A percentile compares a stretch with the other conserved stretches of the same genome.
Evolutionary conservation across 2,797 vertebrate species (phyloP).

Genomic region (Sebastes matsubarae): DNA sequence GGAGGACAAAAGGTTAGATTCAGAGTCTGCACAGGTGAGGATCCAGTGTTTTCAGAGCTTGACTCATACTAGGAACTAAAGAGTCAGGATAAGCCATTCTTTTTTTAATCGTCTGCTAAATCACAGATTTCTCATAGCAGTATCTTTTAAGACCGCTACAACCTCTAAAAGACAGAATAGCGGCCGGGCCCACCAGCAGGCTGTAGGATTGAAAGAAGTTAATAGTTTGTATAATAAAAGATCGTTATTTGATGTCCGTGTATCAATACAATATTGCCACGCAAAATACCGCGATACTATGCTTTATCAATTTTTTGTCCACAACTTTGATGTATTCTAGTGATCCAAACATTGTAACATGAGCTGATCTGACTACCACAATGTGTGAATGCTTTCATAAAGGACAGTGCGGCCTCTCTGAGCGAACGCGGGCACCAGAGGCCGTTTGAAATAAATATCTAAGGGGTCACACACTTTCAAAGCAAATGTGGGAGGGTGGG

Average conservation of each 20-base stretch:
- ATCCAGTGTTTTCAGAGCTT: not conserved
- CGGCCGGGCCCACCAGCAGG: too few species aligned
- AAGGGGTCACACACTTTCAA: slow-evolving; percentile 65
- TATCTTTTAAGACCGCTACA: too few species aligned
- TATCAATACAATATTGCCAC: too few species aligned
- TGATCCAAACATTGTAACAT: not conserved
- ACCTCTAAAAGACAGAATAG: too few species aligned
- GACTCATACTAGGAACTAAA: not conserved
- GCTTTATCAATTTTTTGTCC: too few species aligned
- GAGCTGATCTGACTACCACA: slow-evolving; percentile 9
- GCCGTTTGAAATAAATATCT: slow-evolving; percentile 66
- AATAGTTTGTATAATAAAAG: too few species aligned
- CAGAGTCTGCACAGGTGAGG: not conserved
- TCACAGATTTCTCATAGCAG: not conserved
- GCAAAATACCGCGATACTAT: too few species aligned
- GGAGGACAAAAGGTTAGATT: not conserved
- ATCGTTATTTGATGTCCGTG: too few species aligned
- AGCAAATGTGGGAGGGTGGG: slow-evolving; percentile 2
- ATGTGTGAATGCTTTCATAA: slow-evolving; percentile 19
- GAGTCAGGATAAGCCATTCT: not conserved
- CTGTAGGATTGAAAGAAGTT: too few species aligned
- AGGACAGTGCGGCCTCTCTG: not conserved
- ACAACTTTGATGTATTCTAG: not conserved
- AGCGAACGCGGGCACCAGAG: slow-evolving; percentile 1
- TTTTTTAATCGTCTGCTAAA: not conserved